Evolutionary conservation across 1,140 invertebrate species (phyloP).

Genomic region (Chironomus tepperi): DNA sequence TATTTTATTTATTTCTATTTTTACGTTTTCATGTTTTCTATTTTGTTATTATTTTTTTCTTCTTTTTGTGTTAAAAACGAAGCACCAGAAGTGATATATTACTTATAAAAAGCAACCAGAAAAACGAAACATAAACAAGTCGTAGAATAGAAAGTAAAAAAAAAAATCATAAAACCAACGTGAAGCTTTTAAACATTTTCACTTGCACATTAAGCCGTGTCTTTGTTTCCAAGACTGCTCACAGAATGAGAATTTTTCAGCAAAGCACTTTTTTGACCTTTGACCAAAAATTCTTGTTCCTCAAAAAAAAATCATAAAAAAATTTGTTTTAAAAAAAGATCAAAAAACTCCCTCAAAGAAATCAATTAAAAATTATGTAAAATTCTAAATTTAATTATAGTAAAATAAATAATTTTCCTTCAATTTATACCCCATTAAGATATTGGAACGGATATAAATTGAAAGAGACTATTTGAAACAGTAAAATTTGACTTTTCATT

Average conservation of each 20-base stretch:
- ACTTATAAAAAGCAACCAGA: not conserved
- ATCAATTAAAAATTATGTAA: not conserved
- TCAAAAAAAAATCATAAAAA: not conserved
- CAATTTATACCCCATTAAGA: not conserved
- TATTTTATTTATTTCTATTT: not conserved
- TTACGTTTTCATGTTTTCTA: not conserved
- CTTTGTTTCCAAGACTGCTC: not conserved
- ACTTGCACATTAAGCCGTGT: not conserved
- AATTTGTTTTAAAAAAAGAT: not conserved
- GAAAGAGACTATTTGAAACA: not conserved
- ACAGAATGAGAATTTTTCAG: not conserved
- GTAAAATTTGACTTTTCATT: not conserved
- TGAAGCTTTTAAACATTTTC: not conserved
- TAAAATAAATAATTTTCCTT: not conserved
- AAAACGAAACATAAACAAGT: not conserved
- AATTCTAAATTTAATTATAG: not conserved
- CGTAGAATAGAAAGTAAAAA: not conserved
- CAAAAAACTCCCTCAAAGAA: constrained; percentile 1
- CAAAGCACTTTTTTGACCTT: not conserved
- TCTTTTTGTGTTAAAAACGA: not conserved
- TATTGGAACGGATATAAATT: not conserved
- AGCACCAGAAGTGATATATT: constrained; percentile 1
- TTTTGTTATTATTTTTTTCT: not conserved
- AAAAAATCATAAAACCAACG: not conserved
- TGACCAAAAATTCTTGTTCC: not conserved